Evolutionary conservation across 2,888 invertebrate species (phyloP).

Genomic region (Arge pagana): DNA sequence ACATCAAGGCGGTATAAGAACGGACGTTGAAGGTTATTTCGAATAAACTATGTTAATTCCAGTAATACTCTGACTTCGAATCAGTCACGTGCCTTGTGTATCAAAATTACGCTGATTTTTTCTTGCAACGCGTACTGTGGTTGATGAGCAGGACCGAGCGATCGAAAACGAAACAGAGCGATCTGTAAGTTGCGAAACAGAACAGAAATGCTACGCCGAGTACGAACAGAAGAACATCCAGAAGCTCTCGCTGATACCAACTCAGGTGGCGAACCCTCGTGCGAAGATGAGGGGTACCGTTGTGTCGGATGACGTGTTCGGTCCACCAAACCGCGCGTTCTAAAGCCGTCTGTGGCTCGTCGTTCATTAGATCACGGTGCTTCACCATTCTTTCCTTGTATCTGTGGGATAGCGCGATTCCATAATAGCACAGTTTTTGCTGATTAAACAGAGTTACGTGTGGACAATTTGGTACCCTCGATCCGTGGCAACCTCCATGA

Average conservation of each 20-base stretch:
- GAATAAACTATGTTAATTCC: too few species aligned
- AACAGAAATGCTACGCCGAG: not conserved
- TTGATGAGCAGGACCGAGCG: too few species aligned
- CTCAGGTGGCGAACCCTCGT: not conserved
- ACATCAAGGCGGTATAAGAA: too few species aligned
- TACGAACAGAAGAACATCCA: constrained; percentile 5
- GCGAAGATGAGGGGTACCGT: constrained; percentile 33
- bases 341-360: constrained; percentile 32
- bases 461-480: not conserved
- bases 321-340: constrained; percentile 38
- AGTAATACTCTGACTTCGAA: too few species aligned
- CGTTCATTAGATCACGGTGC: constrained; percentile 7
- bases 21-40: too few species aligned
- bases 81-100: too few species aligned
- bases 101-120: too few species aligned
- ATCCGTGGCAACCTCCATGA: not conserved
- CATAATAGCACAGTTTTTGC: too few species aligned
- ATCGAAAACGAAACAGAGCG: too few species aligned
- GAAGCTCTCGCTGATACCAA: constrained; percentile 6
- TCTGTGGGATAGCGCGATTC: constrained; percentile 23
- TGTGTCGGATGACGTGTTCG: constrained; percentile 40
- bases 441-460: too few species aligned
- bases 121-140: too few species aligned
- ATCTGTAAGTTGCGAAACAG: not conserved
- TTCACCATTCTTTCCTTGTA: constrained; percentile 36